Evolutionary conservation across 2,113 vertebrate species (phyloP), one percentile per base, ranked within the genome.

Genomic region (Symphodus melops): DNA sequence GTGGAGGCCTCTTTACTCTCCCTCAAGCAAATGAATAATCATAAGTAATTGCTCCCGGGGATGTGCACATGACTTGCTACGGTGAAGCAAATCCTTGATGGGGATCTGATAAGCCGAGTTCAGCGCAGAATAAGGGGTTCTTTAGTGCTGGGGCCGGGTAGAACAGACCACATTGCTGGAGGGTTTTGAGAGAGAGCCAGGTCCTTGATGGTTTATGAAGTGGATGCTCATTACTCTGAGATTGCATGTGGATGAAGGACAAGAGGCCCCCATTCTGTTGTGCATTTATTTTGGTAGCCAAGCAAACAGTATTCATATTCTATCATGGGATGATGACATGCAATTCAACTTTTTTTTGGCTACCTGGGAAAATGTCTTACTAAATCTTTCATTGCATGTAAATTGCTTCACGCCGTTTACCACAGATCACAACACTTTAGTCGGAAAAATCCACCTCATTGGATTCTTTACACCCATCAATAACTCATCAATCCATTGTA

Each of bases 141-240:
- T 91, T 92, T 83, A 80, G 81, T 66, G 84, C 78, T 81, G 86
- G 58, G 82, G 86, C 92, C 65, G 85, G 89, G 80, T 82, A 87
- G 76, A 85, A 87, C 85, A 78, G 88, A 91, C 89, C 86, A 86
- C 89, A 83, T 87, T 88, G 89, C 90, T 88, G 86, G 91, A 94
- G 92, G 91, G 88, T 85, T 92, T 88, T 94, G 92, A 92, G 89
- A 93, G 93, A 92, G 92, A 89, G 90, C 90, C 91, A 89, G 93
- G 90, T 91, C 89, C 93, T 93, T 91, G 91, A 91, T 92, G 78
- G 80, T 89, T 93, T 92, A 95, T 95, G 91, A 94, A 95, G 94
- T 94, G 94, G 94, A 94, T 91, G 92, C 94, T 94, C 93, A 95
- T 94, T 95, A 95, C 91, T 92, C 85, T 87, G 90, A 93, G 92